phyloP scores from a whole-genome alignment of 2,797 vertebrate genomes.

The Lutjanus argentimaculatus region DNA sequence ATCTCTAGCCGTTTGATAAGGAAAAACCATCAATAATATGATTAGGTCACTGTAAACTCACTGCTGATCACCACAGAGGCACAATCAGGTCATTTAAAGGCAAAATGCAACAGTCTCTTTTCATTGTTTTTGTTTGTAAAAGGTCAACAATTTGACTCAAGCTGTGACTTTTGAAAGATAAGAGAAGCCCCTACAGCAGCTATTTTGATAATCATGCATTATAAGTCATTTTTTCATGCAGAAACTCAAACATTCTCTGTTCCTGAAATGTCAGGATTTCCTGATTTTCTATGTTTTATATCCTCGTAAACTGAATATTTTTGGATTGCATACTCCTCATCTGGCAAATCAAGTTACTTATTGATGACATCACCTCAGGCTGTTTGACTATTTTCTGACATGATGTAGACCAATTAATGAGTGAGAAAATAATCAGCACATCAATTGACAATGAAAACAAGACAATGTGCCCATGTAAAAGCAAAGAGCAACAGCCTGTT shows the following conservation, averaged over 20 bases:
- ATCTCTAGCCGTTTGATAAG: background rate
- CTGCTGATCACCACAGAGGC: background rate
- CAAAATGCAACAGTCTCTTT: conserved; percentile 4
- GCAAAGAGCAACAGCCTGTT: background rate
- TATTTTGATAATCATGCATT: too few species aligned
- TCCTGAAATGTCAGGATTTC: background rate
- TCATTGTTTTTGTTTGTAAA: background rate
- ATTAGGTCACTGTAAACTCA: background rate
- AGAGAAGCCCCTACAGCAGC: background rate
- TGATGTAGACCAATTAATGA: background rate
- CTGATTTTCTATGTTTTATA: background rate
- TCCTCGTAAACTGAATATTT: background rate
- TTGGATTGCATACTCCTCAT: background rate
- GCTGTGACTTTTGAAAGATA: background rate
- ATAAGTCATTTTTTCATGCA: background rate
- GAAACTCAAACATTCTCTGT: background rate
- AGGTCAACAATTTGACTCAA: background rate
- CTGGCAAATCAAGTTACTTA: background rate
- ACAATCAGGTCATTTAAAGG: conserved; percentile 16
- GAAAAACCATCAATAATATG: background rate
- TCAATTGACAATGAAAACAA: background rate
- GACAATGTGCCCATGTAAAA: background rate
- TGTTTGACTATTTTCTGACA: background rate
- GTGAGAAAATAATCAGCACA: background rate
- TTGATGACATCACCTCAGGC: background rate